These are phyloP conservation scores for Dendroctonus valens DNA, from an alignment of 1,140 invertebrate genomes.

Conservation along the genomic window DNA sequence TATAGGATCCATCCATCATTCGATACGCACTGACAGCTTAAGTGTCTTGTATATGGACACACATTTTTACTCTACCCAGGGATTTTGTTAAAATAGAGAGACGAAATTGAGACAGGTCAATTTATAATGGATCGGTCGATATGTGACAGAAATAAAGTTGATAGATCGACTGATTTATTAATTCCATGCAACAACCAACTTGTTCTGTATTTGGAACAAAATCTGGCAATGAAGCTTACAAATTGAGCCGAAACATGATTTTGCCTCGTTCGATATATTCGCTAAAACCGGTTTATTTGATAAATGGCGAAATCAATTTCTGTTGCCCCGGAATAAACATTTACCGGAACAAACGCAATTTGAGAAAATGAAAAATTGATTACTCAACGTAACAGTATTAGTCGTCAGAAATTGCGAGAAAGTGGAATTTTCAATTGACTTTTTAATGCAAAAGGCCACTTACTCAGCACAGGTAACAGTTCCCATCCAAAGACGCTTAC, in stretches of 20 bases:
- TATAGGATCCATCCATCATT: conserved; percentile 27
- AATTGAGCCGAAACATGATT: too few relatives aligned
- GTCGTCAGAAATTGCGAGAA: too few relatives aligned
- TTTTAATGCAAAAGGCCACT: background rate
- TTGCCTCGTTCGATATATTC: background rate
- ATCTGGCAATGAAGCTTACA: too few relatives aligned
- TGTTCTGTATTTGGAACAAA: too few relatives aligned
- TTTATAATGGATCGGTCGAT: conserved; percentile 27
- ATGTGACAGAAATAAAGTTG: conserved; percentile 15
- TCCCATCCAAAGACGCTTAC: conserved; percentile 3
- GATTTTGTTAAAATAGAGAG: conserved; percentile 25
- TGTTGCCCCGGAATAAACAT: too few relatives aligned
- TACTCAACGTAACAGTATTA: too few relatives aligned
- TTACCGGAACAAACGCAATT: too few relatives aligned
- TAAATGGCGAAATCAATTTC: too few relatives aligned
- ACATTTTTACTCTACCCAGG: conserved; percentile 23
- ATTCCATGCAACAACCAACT: background rate
- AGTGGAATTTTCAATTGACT: too few relatives aligned
- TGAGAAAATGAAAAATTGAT: too few relatives aligned
- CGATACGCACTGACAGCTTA: conserved; percentile 30
- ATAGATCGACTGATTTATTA: conserved; percentile 23
- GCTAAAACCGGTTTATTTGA: too few relatives aligned
- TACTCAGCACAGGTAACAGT: background rate
- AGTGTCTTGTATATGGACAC: conserved; percentile 34
- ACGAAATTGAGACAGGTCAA: conserved; percentile 14